Base-by-base conservation (phyloP, 2,113 vertebrate species). In the cat (Felis catus) region DNA sequence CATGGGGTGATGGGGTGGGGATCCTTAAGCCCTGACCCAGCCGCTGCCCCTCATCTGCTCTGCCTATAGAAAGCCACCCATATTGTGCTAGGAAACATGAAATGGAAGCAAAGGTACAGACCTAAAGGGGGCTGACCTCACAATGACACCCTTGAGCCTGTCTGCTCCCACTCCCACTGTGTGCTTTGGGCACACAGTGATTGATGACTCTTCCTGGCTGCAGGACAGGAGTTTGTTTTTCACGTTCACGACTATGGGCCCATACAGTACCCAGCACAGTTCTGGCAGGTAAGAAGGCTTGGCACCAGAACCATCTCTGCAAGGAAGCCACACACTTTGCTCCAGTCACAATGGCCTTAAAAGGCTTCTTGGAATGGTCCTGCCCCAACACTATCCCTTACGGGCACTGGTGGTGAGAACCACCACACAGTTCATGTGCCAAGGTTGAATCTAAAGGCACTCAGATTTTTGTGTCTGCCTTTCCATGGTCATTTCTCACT, bases 401-500 rank as follows among this genome's bases (percentile, higher is more conserved):
- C 2, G 1, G 63, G 53, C 16, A 9, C 36, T 78, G 21, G 19
- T 73, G 48, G 76, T 88, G 65, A 74, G 48, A 91, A 81, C 61
- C 61, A 78, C 31, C 23, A 4, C 33, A 79, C 27, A 19, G 48
- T 25, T 70, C 63, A 7, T 16, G 41, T 90, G 61, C 74, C 27
- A 53, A 80, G 39, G 48, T 78, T 76, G 58, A 71, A 63, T 76
- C 73, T 92, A 74, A n/a, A n/a, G 63, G 15, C 48, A 79, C 63
- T 39, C n/a, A 19, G 33, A 48, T 88, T 91, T 96, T 55, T 73
- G 25, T 89, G 65, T 95, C 73, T 89, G 79, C 71, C 61, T 95
- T 96, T 78, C 65, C 51, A 51, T 1, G 3, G 36, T 16, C 33
- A 12, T 86, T 96, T 94, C 93, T 89, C 36, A 83, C 51, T 87